Evolutionary conservation across 2,888 invertebrate species (phyloP).

Genomic region (Eugnorisma glareosa): DNA sequence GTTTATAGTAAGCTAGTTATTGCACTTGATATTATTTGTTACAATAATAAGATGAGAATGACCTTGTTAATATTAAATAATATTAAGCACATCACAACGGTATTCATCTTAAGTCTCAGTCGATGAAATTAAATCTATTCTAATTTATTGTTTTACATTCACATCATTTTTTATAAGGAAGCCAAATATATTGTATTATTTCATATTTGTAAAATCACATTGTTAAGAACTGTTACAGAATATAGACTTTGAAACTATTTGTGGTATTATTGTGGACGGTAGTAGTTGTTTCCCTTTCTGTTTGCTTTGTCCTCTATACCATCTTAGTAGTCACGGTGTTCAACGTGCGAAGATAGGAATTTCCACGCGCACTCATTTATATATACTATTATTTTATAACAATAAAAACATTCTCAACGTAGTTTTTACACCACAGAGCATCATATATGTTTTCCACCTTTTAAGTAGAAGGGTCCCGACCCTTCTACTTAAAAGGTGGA

Average conservation of each 20-base stretch:
- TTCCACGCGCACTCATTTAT: background rate
- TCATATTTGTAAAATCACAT: slow-evolving; percentile 85
- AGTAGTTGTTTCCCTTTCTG: background rate
- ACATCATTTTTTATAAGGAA: slow-evolving; percentile 85
- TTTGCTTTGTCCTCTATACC: background rate
- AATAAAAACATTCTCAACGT: too few species aligned
- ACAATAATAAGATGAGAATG: slow-evolving; percentile 59
- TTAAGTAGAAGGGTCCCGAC: too few species aligned
- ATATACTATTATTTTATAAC: too few species aligned
- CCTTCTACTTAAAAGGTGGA: too few species aligned
- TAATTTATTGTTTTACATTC: slow-evolving; percentile 80
- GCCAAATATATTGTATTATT: slow-evolving; percentile 89
- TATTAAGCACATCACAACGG: slow-evolving; percentile 80
- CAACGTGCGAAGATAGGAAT: background rate
- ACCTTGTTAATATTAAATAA: slow-evolving; percentile 67
- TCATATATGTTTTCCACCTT: too few species aligned
- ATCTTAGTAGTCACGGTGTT: background rate
- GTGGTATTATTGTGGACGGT: slow-evolving; percentile 57
- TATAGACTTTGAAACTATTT: slow-evolving; percentile 84
- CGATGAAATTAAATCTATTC: slow-evolving; percentile 67
- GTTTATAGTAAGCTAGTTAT: slow-evolving; percentile 64
- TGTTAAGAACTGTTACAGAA: slow-evolving; percentile 89
- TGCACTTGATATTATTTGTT: slow-evolving; percentile 69
- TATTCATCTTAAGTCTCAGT: slow-evolving; percentile 65
- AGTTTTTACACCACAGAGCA: too few species aligned